These are phyloP conservation scores for Gryon sp. DNA, from an alignment of 1,140 invertebrate genomes.

Conservation along the genomic window DNA sequence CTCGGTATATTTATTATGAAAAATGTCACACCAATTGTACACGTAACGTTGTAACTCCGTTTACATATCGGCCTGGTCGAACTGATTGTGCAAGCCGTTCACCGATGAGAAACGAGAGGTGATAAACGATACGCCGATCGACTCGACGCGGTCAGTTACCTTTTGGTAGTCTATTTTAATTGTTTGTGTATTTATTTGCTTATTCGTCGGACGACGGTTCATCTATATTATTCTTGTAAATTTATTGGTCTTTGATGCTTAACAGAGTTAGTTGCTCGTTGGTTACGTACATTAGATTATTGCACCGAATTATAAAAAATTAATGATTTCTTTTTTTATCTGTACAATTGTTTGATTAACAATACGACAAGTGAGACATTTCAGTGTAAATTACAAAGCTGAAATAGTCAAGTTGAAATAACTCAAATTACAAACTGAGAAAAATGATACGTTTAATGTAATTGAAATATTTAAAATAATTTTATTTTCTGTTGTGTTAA, in stretches of 20 bases:
- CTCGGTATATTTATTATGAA: conserved; percentile 43
- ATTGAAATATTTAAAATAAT: too few relatives aligned
- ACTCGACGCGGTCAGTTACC: conserved; percentile 57
- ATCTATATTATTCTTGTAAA: conserved; percentile 23
- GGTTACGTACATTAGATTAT: too few relatives aligned
- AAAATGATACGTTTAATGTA: too few relatives aligned
- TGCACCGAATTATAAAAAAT: too few relatives aligned
- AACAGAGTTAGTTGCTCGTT: too few relatives aligned
- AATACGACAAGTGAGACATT: too few relatives aligned
- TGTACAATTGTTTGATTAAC: too few relatives aligned
- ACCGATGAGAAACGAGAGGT: conserved; percentile 37
- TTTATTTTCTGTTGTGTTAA: too few relatives aligned
- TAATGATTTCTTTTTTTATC: too few relatives aligned
- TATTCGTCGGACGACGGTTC: conserved; percentile 14
- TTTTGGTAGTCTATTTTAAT: conserved; percentile 41
- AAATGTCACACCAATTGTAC: background rate
- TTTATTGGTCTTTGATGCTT: conserved; percentile 27
- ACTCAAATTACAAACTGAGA: too few relatives aligned
- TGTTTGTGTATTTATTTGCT: conserved; percentile 36
- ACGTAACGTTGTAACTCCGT: conserved; percentile 31
- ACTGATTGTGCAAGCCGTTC: conserved; percentile 46
- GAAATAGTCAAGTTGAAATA: too few relatives aligned
- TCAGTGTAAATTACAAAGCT: too few relatives aligned
- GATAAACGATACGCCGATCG: conserved; percentile 55
- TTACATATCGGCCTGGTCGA: conserved; percentile 35